A percentile compares a stretch with the other conserved stretches of the same genome.
Conservation (phyloP, 2,888 invertebrate genomes). For the Geophilus truncorum region DNA sequence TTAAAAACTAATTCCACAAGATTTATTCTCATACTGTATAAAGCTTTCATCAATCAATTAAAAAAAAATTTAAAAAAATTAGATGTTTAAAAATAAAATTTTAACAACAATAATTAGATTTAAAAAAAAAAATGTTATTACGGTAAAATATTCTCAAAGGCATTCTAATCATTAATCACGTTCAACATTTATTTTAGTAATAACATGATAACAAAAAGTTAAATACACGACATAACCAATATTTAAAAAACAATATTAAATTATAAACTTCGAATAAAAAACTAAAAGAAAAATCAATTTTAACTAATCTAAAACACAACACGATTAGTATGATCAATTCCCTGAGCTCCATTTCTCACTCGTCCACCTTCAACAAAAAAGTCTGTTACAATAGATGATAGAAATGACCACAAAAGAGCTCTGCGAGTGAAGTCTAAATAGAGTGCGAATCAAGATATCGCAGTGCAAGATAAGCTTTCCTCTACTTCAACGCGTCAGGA, state of each 20-base stretch:
- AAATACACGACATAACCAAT: too few species aligned
- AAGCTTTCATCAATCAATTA: not conserved
- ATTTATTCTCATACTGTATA: not conserved
- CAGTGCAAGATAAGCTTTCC: not conserved
- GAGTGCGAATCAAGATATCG: not conserved
- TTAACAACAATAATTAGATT: too few species aligned
- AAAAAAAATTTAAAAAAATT: too few species aligned
- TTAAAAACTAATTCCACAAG: not conserved
- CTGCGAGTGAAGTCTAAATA: not conserved
- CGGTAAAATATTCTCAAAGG: too few species aligned
- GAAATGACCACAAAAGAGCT: not conserved
- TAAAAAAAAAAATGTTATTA: too few species aligned
- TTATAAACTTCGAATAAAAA: too few species aligned
- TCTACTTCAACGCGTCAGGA: not conserved
- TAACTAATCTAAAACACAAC: not conserved
- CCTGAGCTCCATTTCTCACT: not conserved
- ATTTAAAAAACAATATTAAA: too few species aligned
- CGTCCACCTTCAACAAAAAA: not conserved
- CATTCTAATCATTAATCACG: too few species aligned
- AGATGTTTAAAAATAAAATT: too few species aligned
- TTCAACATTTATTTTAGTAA: too few species aligned
- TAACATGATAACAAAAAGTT: too few species aligned
- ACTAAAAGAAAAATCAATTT: too few species aligned
- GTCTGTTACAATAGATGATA: not conserved
- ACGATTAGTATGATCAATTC: not conserved